A percentile compares a stretch with the other conserved stretches of the same genome.
These are phyloP conservation scores for Zophobas morio DNA, from an alignment of 1,140 invertebrate species.

Conservation along the genomic window DNA sequence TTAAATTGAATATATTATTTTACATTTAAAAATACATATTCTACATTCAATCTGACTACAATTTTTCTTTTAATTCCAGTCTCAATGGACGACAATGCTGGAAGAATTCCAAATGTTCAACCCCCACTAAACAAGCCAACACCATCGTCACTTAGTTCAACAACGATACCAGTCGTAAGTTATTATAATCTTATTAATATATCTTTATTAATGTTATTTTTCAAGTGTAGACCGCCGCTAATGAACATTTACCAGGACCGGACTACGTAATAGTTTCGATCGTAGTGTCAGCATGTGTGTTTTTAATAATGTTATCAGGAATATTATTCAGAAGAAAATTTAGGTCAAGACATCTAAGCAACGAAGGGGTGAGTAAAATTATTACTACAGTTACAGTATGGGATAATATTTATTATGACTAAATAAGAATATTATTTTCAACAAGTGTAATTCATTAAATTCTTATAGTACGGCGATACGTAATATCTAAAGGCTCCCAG, in stretches of 20 bases:
- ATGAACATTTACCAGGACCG: slow-evolving; percentile 6
- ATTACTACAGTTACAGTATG: no score
- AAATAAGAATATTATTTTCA: no score
- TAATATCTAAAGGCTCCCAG: no score
- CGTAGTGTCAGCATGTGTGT: not conserved
- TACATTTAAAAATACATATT: no score
- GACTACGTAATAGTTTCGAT: slow-evolving; percentile 24
- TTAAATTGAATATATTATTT: no score
- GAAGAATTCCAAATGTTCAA: slow-evolving; percentile 42
- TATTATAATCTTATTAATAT: not conserved
- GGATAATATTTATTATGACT: no score
- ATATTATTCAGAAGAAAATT: slow-evolving; percentile 32
- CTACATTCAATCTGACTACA: not conserved
- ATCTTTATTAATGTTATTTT: slow-evolving; percentile 14
- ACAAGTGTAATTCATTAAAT: no score
- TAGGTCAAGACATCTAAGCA: slow-evolving; percentile 23
- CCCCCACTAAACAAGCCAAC: slow-evolving; percentile 27
- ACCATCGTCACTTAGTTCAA: slow-evolving; percentile 14
- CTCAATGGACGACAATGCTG: not conserved
- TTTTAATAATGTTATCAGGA: slow-evolving; percentile 41
- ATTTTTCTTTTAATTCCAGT: slow-evolving; percentile 38
- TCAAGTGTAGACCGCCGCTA: slow-evolving; percentile 28
- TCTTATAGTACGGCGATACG: no score
- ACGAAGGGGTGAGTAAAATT: slow-evolving; percentile 32
- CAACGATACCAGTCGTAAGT: slow-evolving; percentile 27